phyloP scores from a whole-genome alignment of 64 coral and sea anemone species.

The Montipora sp. region DNA sequence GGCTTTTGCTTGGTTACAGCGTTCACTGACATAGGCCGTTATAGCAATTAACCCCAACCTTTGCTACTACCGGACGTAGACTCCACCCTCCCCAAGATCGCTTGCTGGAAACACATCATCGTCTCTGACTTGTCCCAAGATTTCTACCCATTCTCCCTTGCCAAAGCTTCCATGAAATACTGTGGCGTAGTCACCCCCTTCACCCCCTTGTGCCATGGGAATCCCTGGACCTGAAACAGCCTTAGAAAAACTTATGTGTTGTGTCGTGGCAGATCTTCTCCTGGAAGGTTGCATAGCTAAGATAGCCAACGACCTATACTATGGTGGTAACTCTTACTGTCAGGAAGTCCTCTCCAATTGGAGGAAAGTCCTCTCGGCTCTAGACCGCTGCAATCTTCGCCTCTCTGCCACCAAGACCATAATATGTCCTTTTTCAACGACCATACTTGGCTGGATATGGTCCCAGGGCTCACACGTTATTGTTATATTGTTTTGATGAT shows the following conservation, averaged over 20 bases:
- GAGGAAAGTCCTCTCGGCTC: not conserved
- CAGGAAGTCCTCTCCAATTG: conserved; percentile 11
- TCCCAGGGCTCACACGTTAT: not conserved
- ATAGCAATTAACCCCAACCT: conserved; percentile 37
- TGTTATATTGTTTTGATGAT: no score
- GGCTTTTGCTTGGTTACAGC: conserved; percentile 32
- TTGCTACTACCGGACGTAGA: conserved; percentile 48
- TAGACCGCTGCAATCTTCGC: not conserved
- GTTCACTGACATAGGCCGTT: conserved; percentile 29
- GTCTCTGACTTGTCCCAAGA: conserved; percentile 11
- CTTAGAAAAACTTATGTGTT: conserved; percentile 30
- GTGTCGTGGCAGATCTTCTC: not conserved
- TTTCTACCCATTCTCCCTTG: conserved; percentile 13
- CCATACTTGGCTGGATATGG: conserved; percentile 5
- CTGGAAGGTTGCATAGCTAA: not conserved
- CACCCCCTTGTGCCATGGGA: conserved; percentile 43
- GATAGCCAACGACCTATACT: not conserved
- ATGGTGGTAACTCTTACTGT: no score
- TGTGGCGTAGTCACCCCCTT: conserved; percentile 46
- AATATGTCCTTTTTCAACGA: not conserved
- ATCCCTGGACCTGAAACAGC: conserved; percentile 35
- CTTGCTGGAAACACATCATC: conserved; percentile 35
- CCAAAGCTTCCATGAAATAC: conserved; percentile 26
- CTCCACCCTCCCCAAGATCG: not conserved
- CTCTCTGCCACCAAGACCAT: not conserved